Evolutionary conservation across 2,797 vertebrate genomes (phyloP).

Genomic region (Syndactyla subalaris): DNA sequence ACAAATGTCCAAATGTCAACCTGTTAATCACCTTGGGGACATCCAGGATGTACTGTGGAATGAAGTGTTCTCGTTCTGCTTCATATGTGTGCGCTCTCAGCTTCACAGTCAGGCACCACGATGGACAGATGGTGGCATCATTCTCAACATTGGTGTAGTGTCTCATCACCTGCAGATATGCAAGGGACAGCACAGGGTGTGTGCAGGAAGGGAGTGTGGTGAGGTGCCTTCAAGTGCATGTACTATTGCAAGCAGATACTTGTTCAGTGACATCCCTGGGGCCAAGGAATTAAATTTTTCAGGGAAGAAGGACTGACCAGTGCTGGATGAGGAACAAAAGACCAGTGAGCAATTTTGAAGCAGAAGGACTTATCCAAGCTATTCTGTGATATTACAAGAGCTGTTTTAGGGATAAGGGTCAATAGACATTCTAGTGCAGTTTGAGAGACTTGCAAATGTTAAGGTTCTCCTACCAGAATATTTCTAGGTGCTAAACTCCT

Average conservation of each 20-base stretch:
- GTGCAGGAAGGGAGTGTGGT: not conserved
- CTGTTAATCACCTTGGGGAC: slow-evolving; percentile 77
- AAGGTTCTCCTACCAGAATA: not conserved
- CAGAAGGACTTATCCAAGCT: not conserved
- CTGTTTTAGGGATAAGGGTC: not conserved
- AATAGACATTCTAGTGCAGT: not conserved
- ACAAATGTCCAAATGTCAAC: not conserved
- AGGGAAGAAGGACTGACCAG: not conserved
- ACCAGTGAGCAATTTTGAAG: not conserved
- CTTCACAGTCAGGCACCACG: slow-evolving; percentile 88
- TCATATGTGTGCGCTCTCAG: slow-evolving; percentile 85
- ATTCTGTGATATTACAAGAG: not conserved
- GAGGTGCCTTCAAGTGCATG: not conserved
- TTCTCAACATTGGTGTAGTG: slow-evolving; percentile 75
- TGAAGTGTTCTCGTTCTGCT: slow-evolving; percentile 77
- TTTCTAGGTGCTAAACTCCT: not conserved
- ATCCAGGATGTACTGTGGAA: slow-evolving; percentile 81
- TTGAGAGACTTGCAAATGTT: not conserved
- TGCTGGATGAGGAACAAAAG: not conserved
- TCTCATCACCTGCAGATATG: slow-evolving; percentile 71
- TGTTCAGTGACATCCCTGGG: not conserved
- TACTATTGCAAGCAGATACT: not conserved
- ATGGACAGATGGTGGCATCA: slow-evolving; percentile 79
- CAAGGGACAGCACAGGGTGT: not conserved
- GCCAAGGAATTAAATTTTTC: not conserved